phyloP scores from a whole-genome alignment of 2,113 vertebrate species.

The Anarrhichthys ocellatus region DNA sequence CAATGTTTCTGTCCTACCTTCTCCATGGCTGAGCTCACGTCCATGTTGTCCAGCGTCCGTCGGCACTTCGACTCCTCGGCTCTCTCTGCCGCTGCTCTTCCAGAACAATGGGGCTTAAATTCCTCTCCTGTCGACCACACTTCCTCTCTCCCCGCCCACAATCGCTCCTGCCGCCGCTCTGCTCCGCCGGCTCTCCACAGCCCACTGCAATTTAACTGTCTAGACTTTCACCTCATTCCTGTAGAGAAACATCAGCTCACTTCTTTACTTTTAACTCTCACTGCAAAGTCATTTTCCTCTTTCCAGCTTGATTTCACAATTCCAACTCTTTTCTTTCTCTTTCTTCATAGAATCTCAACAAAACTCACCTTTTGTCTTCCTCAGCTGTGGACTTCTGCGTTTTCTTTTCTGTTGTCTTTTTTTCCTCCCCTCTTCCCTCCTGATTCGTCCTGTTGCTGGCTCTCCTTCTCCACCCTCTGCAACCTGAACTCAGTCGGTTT shows the following conservation, averaged over 20 bases:
- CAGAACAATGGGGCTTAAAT: slow-evolving; percentile 75
- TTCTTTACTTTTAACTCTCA: neutral
- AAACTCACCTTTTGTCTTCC: slow-evolving; percentile 12
- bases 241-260: neutral
- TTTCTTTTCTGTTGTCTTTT: neutral
- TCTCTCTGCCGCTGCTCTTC: slow-evolving; percentile 39
- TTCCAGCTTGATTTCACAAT: neutral
- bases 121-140: slow-evolving; percentile 68
- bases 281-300: neutral
- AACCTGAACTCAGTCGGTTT: slow-evolving; percentile 54
- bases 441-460: slow-evolving; percentile 14
- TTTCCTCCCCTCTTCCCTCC: neutral
- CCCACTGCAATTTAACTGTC: slow-evolving; percentile 29
- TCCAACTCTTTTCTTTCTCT: neutral
- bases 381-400: neutral
- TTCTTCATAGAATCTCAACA: neutral
- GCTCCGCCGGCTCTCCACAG: slow-evolving; percentile 17
- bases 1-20: slow-evolving; percentile 72
- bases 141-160: slow-evolving; percentile 70
- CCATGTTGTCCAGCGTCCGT: slow-evolving; percentile 44
- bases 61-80: neutral
- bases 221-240: slow-evolving; percentile 39
- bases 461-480: slow-evolving; percentile 53
- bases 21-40: slow-evolving; percentile 68
- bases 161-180: slow-evolving; percentile 25